A percentile compares a stretch with the other conserved stretches of the same genome.
Evolutionary conservation across 2,113 vertebrate species (phyloP).

Genomic region (Taxidea taxus): DNA sequence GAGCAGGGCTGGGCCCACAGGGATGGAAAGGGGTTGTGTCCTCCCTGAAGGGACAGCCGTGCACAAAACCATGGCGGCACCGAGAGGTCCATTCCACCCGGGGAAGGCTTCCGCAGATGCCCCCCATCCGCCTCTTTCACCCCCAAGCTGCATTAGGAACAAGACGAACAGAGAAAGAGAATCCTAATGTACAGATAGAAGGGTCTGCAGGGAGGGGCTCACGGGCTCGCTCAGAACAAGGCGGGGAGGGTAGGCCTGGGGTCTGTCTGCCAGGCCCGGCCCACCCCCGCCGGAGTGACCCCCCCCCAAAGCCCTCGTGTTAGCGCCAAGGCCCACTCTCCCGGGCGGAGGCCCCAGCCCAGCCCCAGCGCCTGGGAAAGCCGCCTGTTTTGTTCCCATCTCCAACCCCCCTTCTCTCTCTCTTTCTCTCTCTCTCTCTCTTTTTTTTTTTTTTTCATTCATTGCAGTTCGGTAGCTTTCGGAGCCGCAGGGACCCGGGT

Average conservation of each 20-base stretch:
- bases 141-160: background rate
- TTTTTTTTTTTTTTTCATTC: constrained; percentile 52
- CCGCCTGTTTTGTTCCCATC: constrained; percentile 77
- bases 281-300: constrained; percentile 20
- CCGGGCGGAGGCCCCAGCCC: constrained; percentile 64
- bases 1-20: background rate
- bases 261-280: constrained; percentile 51
- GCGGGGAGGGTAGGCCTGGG: constrained; percentile 4
- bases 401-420: background rate
- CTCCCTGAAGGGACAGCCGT: constrained; percentile 38
- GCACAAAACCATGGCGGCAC: constrained; percentile 18
- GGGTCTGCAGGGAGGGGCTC: constrained; percentile 51
- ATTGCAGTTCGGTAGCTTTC: constrained; percentile 65
- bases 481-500: constrained; percentile 53
- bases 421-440: background rate
- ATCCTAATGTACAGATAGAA: constrained; percentile 15
- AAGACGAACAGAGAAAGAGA: background rate
- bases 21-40: constrained; percentile 18
- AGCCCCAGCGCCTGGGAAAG: constrained; percentile 69
- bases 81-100: background rate
- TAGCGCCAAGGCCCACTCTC: constrained; percentile 56
- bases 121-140: background rate
- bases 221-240: constrained; percentile 23
- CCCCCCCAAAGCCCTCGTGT: background rate
- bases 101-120: background rate